Percentiles rank a stretch among this genome's conserved stretches.
Evolutionary conservation across 2,113 vertebrate genomes (phyloP).

Genomic region (Indri indri): DNA sequence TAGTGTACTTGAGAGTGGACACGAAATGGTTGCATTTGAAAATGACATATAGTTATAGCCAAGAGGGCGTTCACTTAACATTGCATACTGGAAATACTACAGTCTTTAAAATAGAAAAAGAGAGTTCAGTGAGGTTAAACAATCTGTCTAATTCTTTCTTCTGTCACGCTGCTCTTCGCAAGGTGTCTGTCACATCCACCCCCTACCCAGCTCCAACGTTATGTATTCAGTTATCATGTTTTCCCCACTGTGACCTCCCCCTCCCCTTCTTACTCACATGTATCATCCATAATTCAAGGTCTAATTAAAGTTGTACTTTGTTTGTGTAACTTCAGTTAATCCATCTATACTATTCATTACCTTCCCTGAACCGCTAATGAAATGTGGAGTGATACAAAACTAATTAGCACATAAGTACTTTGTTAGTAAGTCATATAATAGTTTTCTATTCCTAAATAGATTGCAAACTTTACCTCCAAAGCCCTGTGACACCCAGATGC

Average conservation of each 20-base stretch:
- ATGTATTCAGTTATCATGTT: background rate
- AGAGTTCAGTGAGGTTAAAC: background rate
- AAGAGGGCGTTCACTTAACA: background rate
- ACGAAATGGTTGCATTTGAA: background rate
- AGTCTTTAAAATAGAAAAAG: background rate
- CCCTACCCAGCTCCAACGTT: fast-evolving
- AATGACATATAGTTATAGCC: background rate
- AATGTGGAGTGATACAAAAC: background rate
- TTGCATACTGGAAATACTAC: background rate
- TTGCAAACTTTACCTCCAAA: background rate
- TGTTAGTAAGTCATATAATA: background rate
- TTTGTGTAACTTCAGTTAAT: background rate
- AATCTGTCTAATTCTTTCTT: background rate
- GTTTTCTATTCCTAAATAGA: background rate
- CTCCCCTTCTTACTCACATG: background rate
- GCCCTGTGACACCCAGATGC: background rate
- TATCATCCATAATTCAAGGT: background rate
- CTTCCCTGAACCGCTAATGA: background rate
- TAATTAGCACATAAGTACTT: background rate
- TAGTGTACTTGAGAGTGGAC: background rate
- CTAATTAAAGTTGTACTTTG: background rate
- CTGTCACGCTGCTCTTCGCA: background rate
- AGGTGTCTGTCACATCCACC: background rate
- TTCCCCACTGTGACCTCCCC: background rate
- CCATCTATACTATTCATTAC: background rate